Base-by-base conservation (phyloP, 2,888 invertebrate genomes). In the Melieria crassipennis region DNA sequence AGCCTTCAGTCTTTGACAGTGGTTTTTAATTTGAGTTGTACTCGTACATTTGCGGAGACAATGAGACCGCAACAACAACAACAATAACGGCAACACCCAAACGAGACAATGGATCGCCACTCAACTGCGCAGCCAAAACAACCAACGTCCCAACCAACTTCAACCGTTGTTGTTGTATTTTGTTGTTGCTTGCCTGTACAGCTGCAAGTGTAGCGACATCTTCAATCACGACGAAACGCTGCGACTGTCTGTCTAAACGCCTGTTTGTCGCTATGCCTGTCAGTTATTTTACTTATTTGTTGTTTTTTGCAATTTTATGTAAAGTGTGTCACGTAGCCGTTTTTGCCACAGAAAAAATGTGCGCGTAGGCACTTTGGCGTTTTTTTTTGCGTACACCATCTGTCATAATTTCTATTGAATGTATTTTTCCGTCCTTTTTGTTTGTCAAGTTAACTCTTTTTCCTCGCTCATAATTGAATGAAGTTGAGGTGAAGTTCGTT, bases 311-410 rank as follows among this genome's bases (percentile, higher is more conserved):
- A 56, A 55, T 70, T 72, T 65, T 70, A 68, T 75, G 71, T 64
- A 66, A 82, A 78, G 80, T 81, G 77, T 81, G 81, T 81, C 81
- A 81, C 81, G 78, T 76, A 74, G 67, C 67, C 67, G 47, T 48
- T 50, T 70, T 79, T 81, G 70, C 65, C 68, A 73, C 70, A 68
- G 62, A 66, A 65, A 52, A 52, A 13, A 48, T 58, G 48, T 56
- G 50, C 48, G 61, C 63, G 78, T 70, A 68, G 75, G 42, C 61
- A 10, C 52, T 61, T 48, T 55, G 46, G 76, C 73, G 76, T 78
- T 81, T 82, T 78, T 81, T 6, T 30, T 57, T 57, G 9, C 10
- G 57, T 57, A 30, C 30, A 13, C 13, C 30, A 57, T 57, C 30
- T 82, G 81, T 79, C 79, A 79, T 77, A 79, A 80, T 42, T 68